phyloP scores from a whole-genome alignment of 2,113 vertebrate species.

The Alaudala cheleensis region DNA sequence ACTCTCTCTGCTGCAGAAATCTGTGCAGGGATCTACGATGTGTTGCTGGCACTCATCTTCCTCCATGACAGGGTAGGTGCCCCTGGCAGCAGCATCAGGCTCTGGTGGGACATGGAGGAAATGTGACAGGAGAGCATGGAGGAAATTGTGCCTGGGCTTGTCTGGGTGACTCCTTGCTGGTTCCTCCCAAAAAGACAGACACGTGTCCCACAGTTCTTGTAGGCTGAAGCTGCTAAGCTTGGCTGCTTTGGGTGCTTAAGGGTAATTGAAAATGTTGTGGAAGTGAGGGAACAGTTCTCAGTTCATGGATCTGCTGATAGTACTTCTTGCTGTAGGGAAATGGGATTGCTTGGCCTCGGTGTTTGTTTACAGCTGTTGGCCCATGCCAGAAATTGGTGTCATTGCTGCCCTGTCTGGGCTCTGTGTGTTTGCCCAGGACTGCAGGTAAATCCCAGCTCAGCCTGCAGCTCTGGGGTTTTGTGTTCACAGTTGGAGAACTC shows the following conservation, averaged over 20 bases:
- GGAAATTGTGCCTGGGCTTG: background rate
- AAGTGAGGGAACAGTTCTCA: background rate
- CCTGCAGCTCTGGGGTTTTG: background rate
- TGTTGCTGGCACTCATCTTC: conserved; percentile 90
- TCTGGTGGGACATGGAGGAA: background rate
- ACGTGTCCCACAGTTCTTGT: background rate
- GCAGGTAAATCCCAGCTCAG: background rate
- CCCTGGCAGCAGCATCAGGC: background rate
- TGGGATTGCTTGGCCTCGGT: background rate
- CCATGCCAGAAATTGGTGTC: background rate
- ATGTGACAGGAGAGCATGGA: accelerated
- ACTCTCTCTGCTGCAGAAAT: conserved; percentile 86
- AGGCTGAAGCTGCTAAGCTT: background rate
- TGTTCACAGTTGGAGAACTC: background rate
- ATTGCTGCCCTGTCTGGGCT: background rate
- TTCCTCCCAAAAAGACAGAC: background rate
- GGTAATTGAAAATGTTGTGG: background rate
- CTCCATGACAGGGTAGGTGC: conserved; percentile 90
- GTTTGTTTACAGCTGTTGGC: background rate
- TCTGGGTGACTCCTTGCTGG: background rate
- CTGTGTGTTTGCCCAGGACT: background rate
- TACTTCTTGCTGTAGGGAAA: background rate
- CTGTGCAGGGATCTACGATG: conserved; percentile 92
- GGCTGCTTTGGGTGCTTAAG: background rate
- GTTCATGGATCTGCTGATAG: background rate